phyloP scores from a whole-genome alignment of 2,888 invertebrate genomes.

The Agrotis exclamationis region DNA sequence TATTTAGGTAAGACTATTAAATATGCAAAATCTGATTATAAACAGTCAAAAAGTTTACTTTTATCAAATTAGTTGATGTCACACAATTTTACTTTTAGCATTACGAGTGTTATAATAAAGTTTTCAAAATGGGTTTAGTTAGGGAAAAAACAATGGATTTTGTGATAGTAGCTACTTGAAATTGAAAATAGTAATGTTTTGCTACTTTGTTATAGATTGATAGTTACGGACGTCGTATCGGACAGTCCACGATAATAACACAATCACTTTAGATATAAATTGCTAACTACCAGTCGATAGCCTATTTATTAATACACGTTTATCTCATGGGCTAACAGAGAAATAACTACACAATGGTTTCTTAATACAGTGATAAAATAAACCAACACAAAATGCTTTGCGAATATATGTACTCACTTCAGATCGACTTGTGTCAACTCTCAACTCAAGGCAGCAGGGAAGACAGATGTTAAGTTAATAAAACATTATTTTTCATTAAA shows the following conservation, averaged over 20 bases:
- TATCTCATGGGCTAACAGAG: conserved; percentile 53
- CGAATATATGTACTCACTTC: conserved; percentile 60
- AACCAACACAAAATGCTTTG: conserved; percentile 52
- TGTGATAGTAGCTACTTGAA: conserved; percentile 40
- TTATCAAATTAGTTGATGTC: not conserved
- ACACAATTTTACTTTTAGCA: not conserved
- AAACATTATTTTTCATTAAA: conserved; percentile 57
- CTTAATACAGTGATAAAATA: conserved; percentile 50
- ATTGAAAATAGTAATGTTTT: conserved; percentile 11
- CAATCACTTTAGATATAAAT: conserved; percentile 50
- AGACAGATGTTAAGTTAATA: conserved; percentile 25
- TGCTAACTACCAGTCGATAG: conserved; percentile 49
- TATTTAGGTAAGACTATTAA: not conserved
- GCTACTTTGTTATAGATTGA: conserved; percentile 21
- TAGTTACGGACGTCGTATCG: conserved; percentile 19
- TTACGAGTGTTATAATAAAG: not conserved
- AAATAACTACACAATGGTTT: conserved; percentile 62
- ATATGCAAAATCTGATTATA: not conserved
- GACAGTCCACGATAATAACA: conserved; percentile 43
- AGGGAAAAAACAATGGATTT: conserved; percentile 4
- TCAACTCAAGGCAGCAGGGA: conserved; percentile 21
- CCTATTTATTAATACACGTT: conserved; percentile 57
- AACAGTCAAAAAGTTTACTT: not conserved
- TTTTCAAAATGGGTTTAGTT: not conserved
- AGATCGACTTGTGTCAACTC: conserved; percentile 36